phyloP scores from a whole-genome alignment of 2,888 invertebrate species.

The Linnaemya vulpina region DNA sequence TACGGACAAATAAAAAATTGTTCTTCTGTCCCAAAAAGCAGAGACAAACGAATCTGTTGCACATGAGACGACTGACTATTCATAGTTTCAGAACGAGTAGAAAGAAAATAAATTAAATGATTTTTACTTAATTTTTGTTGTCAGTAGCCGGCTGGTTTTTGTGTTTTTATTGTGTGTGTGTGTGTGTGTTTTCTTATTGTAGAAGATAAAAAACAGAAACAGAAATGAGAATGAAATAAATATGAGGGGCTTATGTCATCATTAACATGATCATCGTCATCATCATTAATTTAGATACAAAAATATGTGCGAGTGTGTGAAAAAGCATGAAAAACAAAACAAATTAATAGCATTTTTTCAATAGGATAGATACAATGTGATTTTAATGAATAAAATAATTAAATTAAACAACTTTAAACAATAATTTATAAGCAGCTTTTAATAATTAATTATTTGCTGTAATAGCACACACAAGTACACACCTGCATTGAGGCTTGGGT shows the following conservation, averaged over 20 bases:
- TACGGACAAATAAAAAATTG: not conserved
- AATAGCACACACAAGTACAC: not conserved
- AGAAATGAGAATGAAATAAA: not conserved
- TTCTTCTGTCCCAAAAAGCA: constrained; percentile 5
- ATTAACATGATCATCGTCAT: constrained; percentile 47
- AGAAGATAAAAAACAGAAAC: constrained; percentile 2
- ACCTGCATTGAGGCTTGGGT: no score
- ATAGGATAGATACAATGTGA: constrained; percentile 16
- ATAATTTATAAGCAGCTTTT: not conserved
- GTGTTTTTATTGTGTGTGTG: no score
- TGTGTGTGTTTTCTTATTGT: not conserved
- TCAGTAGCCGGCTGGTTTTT: constrained; percentile 47
- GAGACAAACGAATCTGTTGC: constrained; percentile 20
- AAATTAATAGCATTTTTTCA: not conserved
- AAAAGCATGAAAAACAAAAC: not conserved
- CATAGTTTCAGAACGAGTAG: constrained; percentile 8
- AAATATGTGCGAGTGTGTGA: not conserved
- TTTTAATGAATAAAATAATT: constrained; percentile 20
- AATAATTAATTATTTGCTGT: constrained; percentile 8
- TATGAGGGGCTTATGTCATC: constrained; percentile 64
- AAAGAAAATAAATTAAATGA: constrained; percentile 3
- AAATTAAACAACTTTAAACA: not conserved
- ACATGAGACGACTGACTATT: not conserved
- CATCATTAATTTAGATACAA: constrained; percentile 23
- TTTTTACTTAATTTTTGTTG: constrained; percentile 34